A percentile compares a stretch with the other conserved stretches of the same genome.
Conservation (phyloP, 1,140 invertebrate genomes). For the Ganaspis sp. region DNA sequence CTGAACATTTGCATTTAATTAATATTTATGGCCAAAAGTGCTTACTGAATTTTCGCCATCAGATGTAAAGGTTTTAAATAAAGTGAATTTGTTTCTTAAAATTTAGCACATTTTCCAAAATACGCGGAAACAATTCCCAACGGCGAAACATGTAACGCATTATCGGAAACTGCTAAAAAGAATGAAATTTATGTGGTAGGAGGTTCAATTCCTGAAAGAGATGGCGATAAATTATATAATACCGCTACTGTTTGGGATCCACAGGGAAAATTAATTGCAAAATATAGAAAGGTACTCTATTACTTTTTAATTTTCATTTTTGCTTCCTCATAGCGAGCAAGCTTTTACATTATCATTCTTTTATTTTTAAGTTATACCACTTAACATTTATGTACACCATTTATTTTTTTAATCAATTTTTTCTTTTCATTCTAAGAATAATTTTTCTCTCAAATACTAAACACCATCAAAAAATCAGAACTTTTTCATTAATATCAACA, state of each 20-base stretch:
- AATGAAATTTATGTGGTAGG: slow-evolving; percentile 90
- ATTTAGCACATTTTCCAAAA: slow-evolving; percentile 85
- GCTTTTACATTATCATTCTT: slow-evolving; percentile 17
- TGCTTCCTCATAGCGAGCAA: no score
- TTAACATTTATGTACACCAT: no score
- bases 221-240: slow-evolving; percentile 87
- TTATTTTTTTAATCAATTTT: no score
- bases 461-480: no score
- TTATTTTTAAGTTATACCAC: no score
- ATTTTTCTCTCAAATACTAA: no score
- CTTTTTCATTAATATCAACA: no score
- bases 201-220: slow-evolving; percentile 91
- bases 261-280: slow-evolving; percentile 84
- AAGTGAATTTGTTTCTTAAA: background rate
- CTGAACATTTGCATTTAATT: no score
- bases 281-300: slow-evolving; percentile 88
- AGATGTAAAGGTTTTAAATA: background rate
- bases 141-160: slow-evolving; percentile 83
- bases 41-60: no score
- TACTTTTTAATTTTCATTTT: no score
- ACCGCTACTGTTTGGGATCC: slow-evolving; percentile 93
- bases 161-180: slow-evolving; percentile 87
- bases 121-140: slow-evolving; percentile 91
- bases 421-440: no score
- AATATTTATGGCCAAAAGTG: no score